A percentile compares a stretch with the other conserved stretches of the same genome.
Conservation (phyloP, 2,888 invertebrate genomes). For the Phengaris alcon region DNA sequence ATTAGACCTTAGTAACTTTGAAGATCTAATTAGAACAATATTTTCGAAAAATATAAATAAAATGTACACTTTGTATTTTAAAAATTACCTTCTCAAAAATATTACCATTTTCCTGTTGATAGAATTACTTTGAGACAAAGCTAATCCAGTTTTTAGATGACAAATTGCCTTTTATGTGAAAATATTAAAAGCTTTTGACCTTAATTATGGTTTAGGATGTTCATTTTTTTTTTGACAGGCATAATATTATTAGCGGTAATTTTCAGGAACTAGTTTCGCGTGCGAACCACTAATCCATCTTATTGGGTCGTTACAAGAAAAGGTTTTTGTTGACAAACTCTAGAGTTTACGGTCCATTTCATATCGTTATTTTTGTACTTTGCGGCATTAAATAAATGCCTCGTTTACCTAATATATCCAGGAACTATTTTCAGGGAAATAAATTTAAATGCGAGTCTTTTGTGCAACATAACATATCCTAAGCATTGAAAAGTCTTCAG, state of each 20-base stretch:
- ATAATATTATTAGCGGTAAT: constrained; percentile 20
- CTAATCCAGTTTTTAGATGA: constrained; percentile 2
- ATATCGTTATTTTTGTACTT: background rate
- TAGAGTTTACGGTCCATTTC: background rate
- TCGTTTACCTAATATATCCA: background rate
- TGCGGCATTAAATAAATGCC: background rate
- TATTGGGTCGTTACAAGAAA: constrained; percentile 23
- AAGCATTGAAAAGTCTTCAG: no score
- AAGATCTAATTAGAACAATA: background rate
- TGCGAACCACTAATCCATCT: constrained; percentile 6
- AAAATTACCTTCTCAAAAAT: background rate
- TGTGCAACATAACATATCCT: no score
- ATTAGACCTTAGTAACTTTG: no score
- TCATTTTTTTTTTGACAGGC: constrained; percentile 13
- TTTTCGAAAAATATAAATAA: background rate
- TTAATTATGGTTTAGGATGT: constrained; percentile 16
- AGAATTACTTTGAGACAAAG: background rate
- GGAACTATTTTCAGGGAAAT: background rate
- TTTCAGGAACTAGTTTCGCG: constrained; percentile 2
- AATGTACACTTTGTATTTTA: background rate
- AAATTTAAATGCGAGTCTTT: no score
- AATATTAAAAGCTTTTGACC: background rate
- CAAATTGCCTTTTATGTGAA: constrained; percentile 3
- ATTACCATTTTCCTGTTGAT: background rate
- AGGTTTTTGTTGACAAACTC: constrained; percentile 26